Conservation (phyloP, 2,888 invertebrate species). For the Elaeidobius kamerunicus region DNA sequence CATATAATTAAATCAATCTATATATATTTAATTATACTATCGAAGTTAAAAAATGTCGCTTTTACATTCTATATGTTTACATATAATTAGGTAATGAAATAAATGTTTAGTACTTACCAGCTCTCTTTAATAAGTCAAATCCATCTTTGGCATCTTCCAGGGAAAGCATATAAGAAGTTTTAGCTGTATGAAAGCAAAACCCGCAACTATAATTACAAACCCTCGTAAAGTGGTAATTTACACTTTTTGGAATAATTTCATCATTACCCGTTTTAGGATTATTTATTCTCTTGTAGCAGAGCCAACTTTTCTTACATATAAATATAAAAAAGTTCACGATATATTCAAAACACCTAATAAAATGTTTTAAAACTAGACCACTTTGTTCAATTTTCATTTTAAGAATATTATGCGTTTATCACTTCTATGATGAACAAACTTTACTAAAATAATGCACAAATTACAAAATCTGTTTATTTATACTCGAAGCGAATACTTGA, state of each 20-base stretch:
- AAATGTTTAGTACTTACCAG: constrained; percentile 40
- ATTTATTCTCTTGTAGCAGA: not conserved
- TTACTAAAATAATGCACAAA: not conserved
- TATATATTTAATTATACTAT: no score
- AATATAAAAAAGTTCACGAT: not conserved
- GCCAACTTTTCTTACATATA: not conserved
- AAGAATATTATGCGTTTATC: no score
- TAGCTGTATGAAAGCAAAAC: constrained; percentile 56
- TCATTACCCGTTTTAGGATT: not conserved
- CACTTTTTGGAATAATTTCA: constrained; percentile 44
- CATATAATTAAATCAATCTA: no score
- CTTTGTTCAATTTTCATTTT: no score
- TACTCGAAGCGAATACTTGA: no score
- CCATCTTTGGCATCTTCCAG: constrained; percentile 51
- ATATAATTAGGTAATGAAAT: constrained; percentile 1
- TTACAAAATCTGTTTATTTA: no score
- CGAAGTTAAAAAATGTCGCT: no score
- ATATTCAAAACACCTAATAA: not conserved
- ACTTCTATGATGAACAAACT: no score
- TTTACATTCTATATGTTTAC: not conserved
- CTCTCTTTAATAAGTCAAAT: constrained; percentile 46
- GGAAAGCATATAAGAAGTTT: constrained; percentile 51
- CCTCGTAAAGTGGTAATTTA: constrained; percentile 55
- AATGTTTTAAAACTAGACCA: not conserved
- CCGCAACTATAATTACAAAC: constrained; percentile 54